Percentiles rank a stretch among this genome's conserved stretches.
Evolutionary conservation across 37 sponge, comb jelly and placozoan species (phyloP).

Genomic region (Aplysina aerophoba): DNA sequence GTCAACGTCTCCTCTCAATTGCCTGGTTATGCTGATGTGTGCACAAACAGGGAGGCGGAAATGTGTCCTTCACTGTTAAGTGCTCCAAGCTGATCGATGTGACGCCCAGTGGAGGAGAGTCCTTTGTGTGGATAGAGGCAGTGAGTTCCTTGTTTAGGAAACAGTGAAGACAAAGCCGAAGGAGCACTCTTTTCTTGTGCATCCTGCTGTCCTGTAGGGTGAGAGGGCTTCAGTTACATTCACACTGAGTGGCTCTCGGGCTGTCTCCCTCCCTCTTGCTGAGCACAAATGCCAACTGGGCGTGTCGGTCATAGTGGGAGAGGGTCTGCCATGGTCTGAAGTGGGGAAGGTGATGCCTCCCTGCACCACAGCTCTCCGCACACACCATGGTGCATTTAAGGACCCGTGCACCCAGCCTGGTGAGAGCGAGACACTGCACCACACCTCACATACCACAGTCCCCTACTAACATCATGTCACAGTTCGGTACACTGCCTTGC

Average conservation of each 20-base stretch:
- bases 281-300: conserved; percentile 38
- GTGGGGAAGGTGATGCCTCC: neutral
- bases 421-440: neutral
- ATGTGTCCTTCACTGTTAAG: conserved; percentile 23
- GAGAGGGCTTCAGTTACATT: neutral
- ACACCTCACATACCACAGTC: no score
- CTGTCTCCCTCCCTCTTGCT: neutral
- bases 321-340: neutral
- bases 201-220: neutral
- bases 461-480: no score
- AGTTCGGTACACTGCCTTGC: no score
- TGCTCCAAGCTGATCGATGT: conserved; percentile 28
- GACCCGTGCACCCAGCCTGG: conserved; percentile 48
- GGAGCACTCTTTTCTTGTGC: no score
- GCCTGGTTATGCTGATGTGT: neutral
- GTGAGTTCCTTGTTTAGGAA: conserved; percentile 18
- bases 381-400: conserved; percentile 50
- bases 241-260: conserved; percentile 8
- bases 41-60: conserved; percentile 41
- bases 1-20: neutral
- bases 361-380: conserved; percentile 34
- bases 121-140: conserved; percentile 24
- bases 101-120: neutral
- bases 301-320: neutral
- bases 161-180: neutral